Percentiles rank a stretch among this genome's conserved stretches.
Conservation (phyloP, 2,797 vertebrate genomes). For the Ctenosaura bakeri region DNA sequence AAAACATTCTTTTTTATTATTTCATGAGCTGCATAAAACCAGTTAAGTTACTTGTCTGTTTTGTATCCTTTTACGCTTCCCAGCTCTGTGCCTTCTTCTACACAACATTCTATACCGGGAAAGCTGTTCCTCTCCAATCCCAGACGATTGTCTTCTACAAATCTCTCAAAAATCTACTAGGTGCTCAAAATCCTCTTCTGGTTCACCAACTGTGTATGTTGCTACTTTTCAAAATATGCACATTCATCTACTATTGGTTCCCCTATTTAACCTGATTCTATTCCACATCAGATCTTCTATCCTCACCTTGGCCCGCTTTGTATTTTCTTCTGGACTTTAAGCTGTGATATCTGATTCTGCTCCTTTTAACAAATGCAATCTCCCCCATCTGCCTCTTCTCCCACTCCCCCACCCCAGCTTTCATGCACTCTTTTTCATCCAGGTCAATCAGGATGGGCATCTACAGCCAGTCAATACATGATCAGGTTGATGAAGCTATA, state of each 20-base stretch:
- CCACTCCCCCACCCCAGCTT: neutral
- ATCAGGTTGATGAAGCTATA: neutral
- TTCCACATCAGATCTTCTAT: no score
- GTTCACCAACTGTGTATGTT: no score
- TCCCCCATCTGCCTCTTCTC: no score
- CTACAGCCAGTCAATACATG: neutral
- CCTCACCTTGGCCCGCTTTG: no score
- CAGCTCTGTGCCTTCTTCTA: neutral
- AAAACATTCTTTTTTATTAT: no score
- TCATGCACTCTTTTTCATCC: neutral
- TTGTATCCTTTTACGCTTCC: neutral
- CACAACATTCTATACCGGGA: neutral
- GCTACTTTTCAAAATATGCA: no score
- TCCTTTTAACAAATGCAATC: neutral
- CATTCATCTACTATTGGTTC: no score
- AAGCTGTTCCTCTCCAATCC: neutral
- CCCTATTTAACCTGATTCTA: no score
- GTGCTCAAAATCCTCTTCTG: no score
- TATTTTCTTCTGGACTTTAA: no score
- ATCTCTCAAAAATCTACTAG: no score
- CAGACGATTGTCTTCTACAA: neutral
- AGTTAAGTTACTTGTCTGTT: neutral
- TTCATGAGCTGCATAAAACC: neutral
- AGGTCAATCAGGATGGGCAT: neutral
- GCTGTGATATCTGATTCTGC: neutral